Evolutionary conservation across 2,797 vertebrate species (phyloP), one percentile per base, ranked within the genome.

Genomic region (Xerus rutilus): DNA sequence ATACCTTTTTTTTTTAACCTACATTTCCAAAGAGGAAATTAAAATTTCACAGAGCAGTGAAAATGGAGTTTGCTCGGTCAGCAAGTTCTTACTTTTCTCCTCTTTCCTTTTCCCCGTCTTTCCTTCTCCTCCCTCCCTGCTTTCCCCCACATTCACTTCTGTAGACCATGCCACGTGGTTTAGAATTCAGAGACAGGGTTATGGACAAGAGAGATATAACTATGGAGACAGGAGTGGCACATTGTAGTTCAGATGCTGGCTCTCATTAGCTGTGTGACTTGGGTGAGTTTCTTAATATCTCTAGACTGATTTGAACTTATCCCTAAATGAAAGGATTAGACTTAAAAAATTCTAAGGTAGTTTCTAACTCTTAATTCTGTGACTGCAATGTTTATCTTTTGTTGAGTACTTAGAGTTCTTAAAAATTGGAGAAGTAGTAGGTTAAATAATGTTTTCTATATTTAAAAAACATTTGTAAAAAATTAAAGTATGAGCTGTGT

Each of bases 21-120:
- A 64, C 64, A 88, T 96, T 97, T 97, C 94, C 74, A 11, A 77
- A 91, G 96, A 96, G 94, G 96, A 96, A 94, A 97, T 94, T 76
- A 96, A 91, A 95, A 72, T 91, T 84, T 94, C 74, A 67, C 78
- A 78, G 43, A 67, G 83, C 39, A 45, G 35, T 20, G 70, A 57
- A 88, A 30, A 10, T 49, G 18, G 49, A 21, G 69, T 45, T 78
- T 10, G 12, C 76, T 70, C 25, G 20, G 73, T 70, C 49, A 59
- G 67, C 73, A 65, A 47, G 11, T 54, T 91, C 65, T 32, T 52
- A 17, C 14, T 49, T n/a, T 67, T n/a, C 8, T 76, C 43, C 54
- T 39, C 5, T 64, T 35, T 62, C 4, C n/a, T 85, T 43, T 14
- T 20, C 23, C 6, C 12, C 45, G 28, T 57, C 25, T 69, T 70